Base-by-base conservation (phyloP, 2,888 invertebrate genomes). In the Eumerus sabulonum region DNA sequence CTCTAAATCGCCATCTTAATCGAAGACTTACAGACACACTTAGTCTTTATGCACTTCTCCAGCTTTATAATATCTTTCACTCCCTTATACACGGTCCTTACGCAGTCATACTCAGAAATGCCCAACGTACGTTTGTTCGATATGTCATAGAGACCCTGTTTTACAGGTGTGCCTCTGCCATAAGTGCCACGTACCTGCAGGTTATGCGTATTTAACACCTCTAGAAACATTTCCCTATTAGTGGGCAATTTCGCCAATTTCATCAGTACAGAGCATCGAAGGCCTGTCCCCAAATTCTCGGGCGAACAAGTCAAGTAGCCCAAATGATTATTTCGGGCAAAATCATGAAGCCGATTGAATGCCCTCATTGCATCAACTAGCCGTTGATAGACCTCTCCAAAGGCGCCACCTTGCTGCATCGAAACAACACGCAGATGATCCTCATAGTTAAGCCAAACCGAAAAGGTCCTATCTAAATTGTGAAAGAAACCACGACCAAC, bases 271-370 rank as follows among this genome's bases (percentile, higher is more conserved):
- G 98, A 98, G 70, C 98, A 98, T 84, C 98, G 95, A 84, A 99
- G 95, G 74, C 98, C 98, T 82, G 98, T 99, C 59, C 99, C 99
- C 91, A 99, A 90, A 90, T 98, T 98, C 36, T 47, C 17, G 5
- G 47, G 7, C 90, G 91, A 99, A 98, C 90, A 98, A 60, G 98
- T 98, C 86, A 99, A 92, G 94, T 96, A 99, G 81, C 98, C 99
- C 83, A 98, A 94, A 85, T 97, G 93, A 86, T 98, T 95, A 87
- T 98, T 93, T 90, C 97, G 97, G 73, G 2, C 97, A 96, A 93
- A 99, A 98, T 17, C 97, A 96, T 84, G 97, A 88, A 88, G 96
- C 93, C 91, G 96, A 96, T 90, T 98, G 97, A 87, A 98, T 96
- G 1, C 27, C n/a, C 11, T 35, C 13, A 50, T 13, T 9, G 50